Base-by-base conservation (phyloP, 1,140 invertebrate species). In the Carposina sasakii region DNA sequence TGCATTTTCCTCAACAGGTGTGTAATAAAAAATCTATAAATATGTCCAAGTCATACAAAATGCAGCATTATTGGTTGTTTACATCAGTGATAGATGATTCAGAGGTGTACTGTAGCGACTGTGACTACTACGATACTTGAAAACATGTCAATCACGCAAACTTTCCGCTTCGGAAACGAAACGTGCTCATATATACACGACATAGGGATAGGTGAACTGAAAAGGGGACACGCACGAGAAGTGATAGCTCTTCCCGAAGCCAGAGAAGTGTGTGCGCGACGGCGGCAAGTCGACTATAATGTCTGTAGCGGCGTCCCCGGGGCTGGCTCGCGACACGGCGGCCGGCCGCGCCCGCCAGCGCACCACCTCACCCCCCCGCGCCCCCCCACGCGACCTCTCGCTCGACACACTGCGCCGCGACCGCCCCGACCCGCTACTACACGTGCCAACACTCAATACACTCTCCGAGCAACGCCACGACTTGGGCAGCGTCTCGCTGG, bases 181-280 rank as follows among this genome's bases (percentile, higher is more conserved):
- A n/a, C 17, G 12, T 26, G 39, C 60, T 79, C 59, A 83, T 59
- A 84, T 81, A 44, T 81, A 84, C 6, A 84, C 81, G 28, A 84
- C 75, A 45, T 84, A 72, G 1, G 81, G 81, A 61, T 84, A 84
- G 5, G 76, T 81, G 58, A 86, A 86, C 52, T 85, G 81, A 56
- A 85, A 82, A 40, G 85, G 85, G 57, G 85, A 86, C 67, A 86
- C 85, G 70, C 81, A 86, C 70, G 82, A 81, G 76, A 77, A 83
- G 67, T 86, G 85, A 70, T 85, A 86, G 62, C 81, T 83, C 47
- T 85, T 81, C 59, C 79, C 79, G 62, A 84, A 81, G 71, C 75
- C 76, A 20, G 81, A 72, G 51, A 84, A 84, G 73, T 78, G 76
- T 58, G 75, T 72, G 73, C 73, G 75, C 68, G 75, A 67, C 63